These are phyloP conservation scores for Bryconaethiops microstoma DNA, from an alignment of 2,797 vertebrate genomes.

Conservation along the genomic window DNA sequence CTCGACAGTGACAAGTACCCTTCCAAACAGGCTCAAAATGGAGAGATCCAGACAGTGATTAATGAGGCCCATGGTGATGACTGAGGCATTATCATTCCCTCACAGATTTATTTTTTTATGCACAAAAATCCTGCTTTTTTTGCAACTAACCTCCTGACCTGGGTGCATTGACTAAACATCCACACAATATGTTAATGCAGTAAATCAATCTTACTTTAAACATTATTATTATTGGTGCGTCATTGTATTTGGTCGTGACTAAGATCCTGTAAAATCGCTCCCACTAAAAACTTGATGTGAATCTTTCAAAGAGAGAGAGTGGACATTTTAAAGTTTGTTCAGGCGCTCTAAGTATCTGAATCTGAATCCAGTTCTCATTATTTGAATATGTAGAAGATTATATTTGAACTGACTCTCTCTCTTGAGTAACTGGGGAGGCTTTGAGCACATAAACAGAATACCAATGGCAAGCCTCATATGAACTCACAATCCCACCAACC, in stretches of 20 bases:
- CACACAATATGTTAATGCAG: constrained; percentile 38
- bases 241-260: constrained; percentile 36
- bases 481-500: constrained; percentile 59
- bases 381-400: constrained; percentile 60
- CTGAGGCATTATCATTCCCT: constrained; percentile 47
- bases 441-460: neutral
- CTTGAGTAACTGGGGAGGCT: neutral
- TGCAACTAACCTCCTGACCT: constrained; percentile 26
- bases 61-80: constrained; percentile 64
- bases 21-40: constrained; percentile 11
- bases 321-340: constrained; percentile 63
- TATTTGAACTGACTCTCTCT: constrained; percentile 4
- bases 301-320: constrained; percentile 48
- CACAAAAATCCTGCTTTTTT: constrained; percentile 47
- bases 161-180: neutral
- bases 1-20: constrained; percentile 9
- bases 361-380: constrained; percentile 62
- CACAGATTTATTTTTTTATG: constrained; percentile 63
- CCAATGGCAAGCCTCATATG: neutral
- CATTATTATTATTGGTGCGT: constrained; percentile 54
- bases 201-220: constrained; percentile 48
- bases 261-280: constrained; percentile 33
- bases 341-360: constrained; percentile 65
- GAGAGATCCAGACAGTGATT: constrained; percentile 50
- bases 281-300: constrained; percentile 52